Evolutionary conservation across 1,140 invertebrate species (phyloP).

Genomic region (Papilio polytes): DNA sequence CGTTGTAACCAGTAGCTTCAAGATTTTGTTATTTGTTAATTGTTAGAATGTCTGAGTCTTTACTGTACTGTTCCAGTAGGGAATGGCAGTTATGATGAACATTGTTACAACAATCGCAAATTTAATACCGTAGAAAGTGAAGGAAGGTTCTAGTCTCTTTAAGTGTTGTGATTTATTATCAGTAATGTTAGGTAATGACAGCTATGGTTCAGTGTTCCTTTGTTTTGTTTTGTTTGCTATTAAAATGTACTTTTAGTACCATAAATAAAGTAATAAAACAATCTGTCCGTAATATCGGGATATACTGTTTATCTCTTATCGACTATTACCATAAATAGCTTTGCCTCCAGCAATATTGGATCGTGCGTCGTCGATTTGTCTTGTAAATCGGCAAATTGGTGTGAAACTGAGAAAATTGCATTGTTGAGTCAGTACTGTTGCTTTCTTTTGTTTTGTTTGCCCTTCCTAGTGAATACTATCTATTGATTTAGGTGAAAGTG

Average conservation of each 20-base stretch:
- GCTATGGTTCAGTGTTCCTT: not conserved
- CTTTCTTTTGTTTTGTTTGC: conserved; percentile 59
- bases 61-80: no score
- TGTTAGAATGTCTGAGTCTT: no score
- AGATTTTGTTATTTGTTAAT: no score
- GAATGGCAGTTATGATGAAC: no score
- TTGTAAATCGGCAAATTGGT: conserved; percentile 65
- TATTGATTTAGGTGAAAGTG: conserved; percentile 57
- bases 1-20: no score
- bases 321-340: conserved; percentile 39
- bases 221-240: not conserved
- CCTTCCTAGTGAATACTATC: conserved; percentile 61
- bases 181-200: not conserved
- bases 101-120: no score
- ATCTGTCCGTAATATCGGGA: not conserved
- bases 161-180: not conserved
- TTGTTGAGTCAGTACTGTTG: conserved; percentile 44
- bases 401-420: conserved; percentile 65
- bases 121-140: no score
- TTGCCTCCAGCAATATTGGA: conserved; percentile 39
- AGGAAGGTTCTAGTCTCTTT: not conserved
- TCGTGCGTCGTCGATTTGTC: conserved; percentile 58
- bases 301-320: conserved; percentile 37
- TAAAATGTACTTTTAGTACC: not conserved
- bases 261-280: conserved; percentile 6